Base-by-base conservation (phyloP, 2,113 vertebrate genomes). In the Lasiurus borealis region DNA sequence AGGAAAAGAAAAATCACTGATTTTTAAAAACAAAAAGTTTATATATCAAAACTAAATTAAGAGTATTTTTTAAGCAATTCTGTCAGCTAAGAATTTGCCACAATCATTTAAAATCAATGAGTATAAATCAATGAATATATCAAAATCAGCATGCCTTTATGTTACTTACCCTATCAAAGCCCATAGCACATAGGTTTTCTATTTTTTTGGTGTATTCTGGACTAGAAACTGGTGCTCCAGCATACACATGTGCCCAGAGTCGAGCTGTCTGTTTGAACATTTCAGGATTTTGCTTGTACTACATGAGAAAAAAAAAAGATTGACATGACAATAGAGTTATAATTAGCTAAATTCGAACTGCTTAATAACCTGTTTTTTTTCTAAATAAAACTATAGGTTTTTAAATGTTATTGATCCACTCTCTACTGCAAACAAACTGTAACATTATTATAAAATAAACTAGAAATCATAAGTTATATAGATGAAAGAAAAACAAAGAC, bases 141-240 rank as follows among this genome's bases (percentile, higher is more conserved):
- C 3, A 91, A 88, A 93, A 87, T 62, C 48, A 95, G 52, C 8
- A 91, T 52, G 71, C 69, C 48, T 75, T 72, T 29, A 85, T 8
- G 57, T 98, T 98, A 98, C 99, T 99, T 98, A 99, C 99, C 99
- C 99, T 99, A 99, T 99, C 99, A 93, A 99, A 99, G 98, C 99
- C 99, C 99, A 99, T 99, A 98, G 99, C 99, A 98, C 99, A 99
- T 97, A 99, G 99, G 98, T 99, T 99, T 98, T 99, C 99, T 99
- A 99, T 99, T 99, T 99, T 99, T 98, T 99, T 99, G 95, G 99
- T 99, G 98, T 99, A 99, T 98, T 99, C 99, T 85, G 99, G 99
- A 98, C 99, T 99, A 98, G 99, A 99, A 98, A 99, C 98, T 13
- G 99, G 99, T 97, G 99, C 99, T 84, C 99, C 99, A 96, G 99